Evolutionary conservation across 92 coral and sea anemone species (phyloP), one percentile per base, ranked within the genome.

Genomic region (Epizoanthus rinbou): DNA sequence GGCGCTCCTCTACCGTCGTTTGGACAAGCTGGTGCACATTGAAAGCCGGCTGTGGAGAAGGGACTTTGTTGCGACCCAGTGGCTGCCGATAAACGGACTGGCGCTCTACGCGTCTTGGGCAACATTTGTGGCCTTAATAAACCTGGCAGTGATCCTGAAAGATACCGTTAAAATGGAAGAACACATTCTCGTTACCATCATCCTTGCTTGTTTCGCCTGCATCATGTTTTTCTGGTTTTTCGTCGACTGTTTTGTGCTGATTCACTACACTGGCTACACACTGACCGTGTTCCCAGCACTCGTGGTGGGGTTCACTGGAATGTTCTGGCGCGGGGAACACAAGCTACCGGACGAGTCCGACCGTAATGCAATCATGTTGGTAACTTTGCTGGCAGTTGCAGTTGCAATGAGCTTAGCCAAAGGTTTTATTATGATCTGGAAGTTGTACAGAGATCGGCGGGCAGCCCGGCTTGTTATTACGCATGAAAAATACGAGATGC

Each of bases 61-160:
- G 8, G 98, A 93, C 73, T 90, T 84, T 69, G 67, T 91, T 24
- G 91, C 90, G 59, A 87, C 89, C 64, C 91, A 93, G 65, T 71
- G 92, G 81, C 91, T 93, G 59, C 88, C 92, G 18, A 83, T 86
- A 33, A 93, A 93, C 87, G 98, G 98, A 22, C 75, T 93, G 8
- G 98, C 91, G 0, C 76, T 93, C 86, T 91, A 89, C 85, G 92
- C 98, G 16, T 84, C 98, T 39, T 93, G 98, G 98, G 88, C 98
- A 23, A 93, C 91, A 13, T 85, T 86, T 82, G 86, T 84, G 35
- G 84, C 92, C 52, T 87, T 93, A 25, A 84, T 90, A 28, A 88
- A 89, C 84, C 76, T 86, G 16, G 93, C 93, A 18, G 89, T 93
- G 62, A 92, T 93, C 41, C 80, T 91, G 37, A 84, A 78, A 64